Base-by-base conservation (phyloP, 1,140 invertebrate species). In the Pseudomyrmex pallidus region DNA sequence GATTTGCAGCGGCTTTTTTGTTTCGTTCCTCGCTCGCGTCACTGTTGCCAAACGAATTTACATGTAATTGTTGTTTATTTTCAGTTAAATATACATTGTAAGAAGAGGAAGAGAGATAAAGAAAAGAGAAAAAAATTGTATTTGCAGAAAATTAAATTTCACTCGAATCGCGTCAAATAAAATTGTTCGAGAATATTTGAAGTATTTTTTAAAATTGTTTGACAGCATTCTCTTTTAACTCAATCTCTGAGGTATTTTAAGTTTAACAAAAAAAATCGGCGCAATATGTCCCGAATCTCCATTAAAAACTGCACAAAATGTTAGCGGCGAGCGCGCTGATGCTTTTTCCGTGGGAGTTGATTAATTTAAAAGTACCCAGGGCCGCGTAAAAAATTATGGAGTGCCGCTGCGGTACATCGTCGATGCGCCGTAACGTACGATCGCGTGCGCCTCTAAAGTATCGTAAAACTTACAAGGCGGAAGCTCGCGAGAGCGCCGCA, bases 391-490 rank as follows among this genome's bases (percentile, higher is more conserved):
- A 80, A 80, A 80, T 70, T 80, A 80, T 80, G 22, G 66, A 80
- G 76, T 80, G 54, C 66, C 66, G 20, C 54, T 20, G 44, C 66
- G 54, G 66, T 80, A 70, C 66, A 72, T 80, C 76, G 66, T 70
- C 66, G 76, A 80, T 61, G 76, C 44, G 66, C 44, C 54, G 76
- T 80, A 80, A 80, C 61, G 66, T 80, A 80, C 76, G 76, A 80
- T 80, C 76, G 76, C 76, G 76, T 80, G 76, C 76, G 20, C 66
- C 76, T 59, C 54, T 80, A 72, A 80, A 80, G 46, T 72, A 80
- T 80, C 76, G 76, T 72, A 72, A 80, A 80, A 80, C 76, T 80
- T 72, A 61, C 66, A 80, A 80, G 66, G 44, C 44, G 54, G 66
- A 70, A 80, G 52, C 46, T 35, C 46, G 54, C 66, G 48, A 25